phyloP scores from a whole-genome alignment of 2,113 vertebrate species.

The Emydocephalus ijimae region DNA sequence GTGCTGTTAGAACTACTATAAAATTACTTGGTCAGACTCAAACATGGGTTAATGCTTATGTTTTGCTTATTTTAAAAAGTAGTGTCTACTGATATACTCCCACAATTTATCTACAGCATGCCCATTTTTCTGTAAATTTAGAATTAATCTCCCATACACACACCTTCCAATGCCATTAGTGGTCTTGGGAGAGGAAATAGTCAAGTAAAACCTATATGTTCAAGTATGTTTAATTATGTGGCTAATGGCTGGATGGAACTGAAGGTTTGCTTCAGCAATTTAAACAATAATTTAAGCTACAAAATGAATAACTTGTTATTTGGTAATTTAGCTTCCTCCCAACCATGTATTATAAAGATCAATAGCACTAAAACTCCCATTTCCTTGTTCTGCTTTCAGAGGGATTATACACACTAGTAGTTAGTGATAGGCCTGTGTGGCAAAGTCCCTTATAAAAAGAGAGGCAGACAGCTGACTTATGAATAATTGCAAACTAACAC shows the following conservation, averaged over 20 bases:
- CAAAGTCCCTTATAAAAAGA: background rate
- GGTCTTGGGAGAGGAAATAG: background rate
- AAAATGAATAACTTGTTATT: background rate
- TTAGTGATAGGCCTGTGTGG: background rate
- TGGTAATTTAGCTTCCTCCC: background rate
- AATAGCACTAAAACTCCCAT: background rate
- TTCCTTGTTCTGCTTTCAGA: background rate
- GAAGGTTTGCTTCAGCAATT: background rate
- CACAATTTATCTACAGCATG: background rate
- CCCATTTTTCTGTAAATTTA: background rate
- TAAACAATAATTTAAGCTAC: background rate
- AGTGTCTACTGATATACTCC: background rate
- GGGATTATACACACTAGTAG: background rate
- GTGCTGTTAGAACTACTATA: background rate
- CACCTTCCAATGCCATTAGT: background rate
- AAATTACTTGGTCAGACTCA: background rate
- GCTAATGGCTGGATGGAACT: background rate
- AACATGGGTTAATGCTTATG: background rate
- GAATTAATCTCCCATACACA: background rate
- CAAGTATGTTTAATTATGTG: background rate
- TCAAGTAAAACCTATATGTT: background rate
- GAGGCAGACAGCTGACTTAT: background rate
- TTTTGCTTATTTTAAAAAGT: background rate
- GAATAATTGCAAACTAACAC: background rate
- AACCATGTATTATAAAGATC: background rate